phyloP scores from a whole-genome alignment of 2,113 vertebrate genomes.

The Tursiops truncatus region DNA sequence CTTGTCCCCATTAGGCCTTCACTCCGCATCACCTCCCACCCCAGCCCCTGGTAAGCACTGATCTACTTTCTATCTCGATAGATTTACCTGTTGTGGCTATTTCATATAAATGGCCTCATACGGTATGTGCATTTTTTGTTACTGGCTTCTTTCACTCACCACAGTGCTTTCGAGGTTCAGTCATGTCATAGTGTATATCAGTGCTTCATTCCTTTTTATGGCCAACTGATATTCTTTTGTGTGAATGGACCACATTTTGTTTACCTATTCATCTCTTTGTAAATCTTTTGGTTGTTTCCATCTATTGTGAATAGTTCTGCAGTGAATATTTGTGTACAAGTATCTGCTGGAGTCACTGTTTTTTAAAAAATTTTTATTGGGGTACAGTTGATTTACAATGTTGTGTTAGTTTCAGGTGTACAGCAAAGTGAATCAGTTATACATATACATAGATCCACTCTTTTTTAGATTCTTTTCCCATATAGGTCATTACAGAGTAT shows the following conservation, averaged over 20 bases:
- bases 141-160: not conserved
- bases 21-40: not conserved
- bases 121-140: too few relatives aligned
- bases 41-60: not conserved
- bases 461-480: too few relatives aligned
- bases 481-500: too few relatives aligned
- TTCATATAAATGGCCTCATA: not conserved
- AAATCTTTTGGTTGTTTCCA: not conserved
- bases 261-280: not conserved
- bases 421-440: not conserved
- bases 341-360: not conserved
- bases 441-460: too few relatives aligned
- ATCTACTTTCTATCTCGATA: not conserved
- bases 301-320: not conserved
- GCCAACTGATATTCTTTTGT: not conserved
- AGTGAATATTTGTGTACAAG: not conserved
- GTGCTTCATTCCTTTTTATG: not conserved
- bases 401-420: not conserved
- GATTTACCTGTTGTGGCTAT: fast-evolving
- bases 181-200: fast-evolving
- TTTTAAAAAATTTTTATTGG: fast-evolving
- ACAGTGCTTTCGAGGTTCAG: fast-evolving
- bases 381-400: not conserved
- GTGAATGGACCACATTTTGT: too few relatives aligned
- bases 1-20: too few relatives aligned